Evolutionary conservation across 1,140 invertebrate species (phyloP).

Genomic region (Drosophila equinoxialis): DNA sequence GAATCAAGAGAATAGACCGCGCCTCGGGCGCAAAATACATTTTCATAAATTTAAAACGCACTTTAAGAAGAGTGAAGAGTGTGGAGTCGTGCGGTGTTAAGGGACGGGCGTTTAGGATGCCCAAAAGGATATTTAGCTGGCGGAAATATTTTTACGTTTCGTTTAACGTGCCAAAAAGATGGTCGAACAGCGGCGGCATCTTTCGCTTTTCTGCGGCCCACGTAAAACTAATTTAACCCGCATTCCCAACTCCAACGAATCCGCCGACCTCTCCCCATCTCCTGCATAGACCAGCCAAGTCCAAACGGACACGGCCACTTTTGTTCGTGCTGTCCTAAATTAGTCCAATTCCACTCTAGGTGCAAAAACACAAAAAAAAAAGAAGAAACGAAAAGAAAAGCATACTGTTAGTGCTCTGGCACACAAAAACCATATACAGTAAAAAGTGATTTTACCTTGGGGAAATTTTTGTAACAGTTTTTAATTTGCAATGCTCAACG

Average conservation of each 20-base stretch:
- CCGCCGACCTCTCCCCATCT: background rate
- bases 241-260: constrained; percentile 33
- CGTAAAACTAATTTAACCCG: constrained; percentile 80
- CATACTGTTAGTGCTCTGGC: constrained; percentile 22
- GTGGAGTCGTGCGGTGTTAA: constrained; percentile 16
- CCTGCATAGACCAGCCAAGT: constrained; percentile 26
- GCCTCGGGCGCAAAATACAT: constrained; percentile 71
- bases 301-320: constrained; percentile 64
- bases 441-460: constrained; percentile 77
- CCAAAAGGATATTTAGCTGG: constrained; percentile 81
- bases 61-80: constrained; percentile 57
- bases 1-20: constrained; percentile 51
- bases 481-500: constrained; percentile 74
- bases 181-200: constrained; percentile 26
- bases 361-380: constrained; percentile 31
- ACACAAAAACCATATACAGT: constrained; percentile 30
- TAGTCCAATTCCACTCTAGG: constrained; percentile 66
- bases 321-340: constrained; percentile 77
- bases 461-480: constrained; percentile 80
- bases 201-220: constrained; percentile 45
- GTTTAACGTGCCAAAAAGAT: constrained; percentile 79
- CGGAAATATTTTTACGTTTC: constrained; percentile 81
- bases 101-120: constrained; percentile 66
- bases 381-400: constrained; percentile 26
- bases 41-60: constrained; percentile 78